A percentile compares a stretch with the other conserved stretches of the same genome.
Evolutionary conservation across 30 jellyfish, hydroid and myxozoan genomes (phyloP).

Genomic region (Catostylus mosaicus): DNA sequence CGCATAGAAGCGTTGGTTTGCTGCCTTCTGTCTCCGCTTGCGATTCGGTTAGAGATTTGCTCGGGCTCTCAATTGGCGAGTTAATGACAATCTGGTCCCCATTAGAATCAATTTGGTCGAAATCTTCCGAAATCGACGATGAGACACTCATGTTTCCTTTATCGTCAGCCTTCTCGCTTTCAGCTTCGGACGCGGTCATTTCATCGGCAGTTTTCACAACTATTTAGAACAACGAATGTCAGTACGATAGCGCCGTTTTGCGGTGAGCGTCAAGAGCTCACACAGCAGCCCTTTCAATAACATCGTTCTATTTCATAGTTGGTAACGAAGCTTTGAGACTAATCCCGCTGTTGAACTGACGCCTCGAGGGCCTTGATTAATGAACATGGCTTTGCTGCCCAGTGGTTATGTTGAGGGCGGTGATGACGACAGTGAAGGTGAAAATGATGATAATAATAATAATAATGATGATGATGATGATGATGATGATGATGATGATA

Average conservation of each 20-base stretch:
- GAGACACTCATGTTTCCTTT: not conserved
- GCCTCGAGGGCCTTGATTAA: conserved; percentile 50
- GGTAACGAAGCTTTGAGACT: conserved; percentile 7
- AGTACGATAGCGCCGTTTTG: conserved; percentile 21
- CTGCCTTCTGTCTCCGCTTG: not conserved
- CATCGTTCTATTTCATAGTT: not conserved
- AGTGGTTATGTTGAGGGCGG: too few relatives aligned
- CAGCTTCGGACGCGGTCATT: too few relatives aligned
- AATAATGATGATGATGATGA: too few relatives aligned
- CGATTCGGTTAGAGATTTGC: not conserved
- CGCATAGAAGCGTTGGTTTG: conserved; percentile 16
- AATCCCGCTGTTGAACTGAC: conserved; percentile 41
- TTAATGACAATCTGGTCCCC: not conserved
- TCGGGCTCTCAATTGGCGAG: not conserved
- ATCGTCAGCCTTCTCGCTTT: too few relatives aligned
- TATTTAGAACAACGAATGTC: not conserved
- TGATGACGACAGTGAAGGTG: conserved; percentile 8
- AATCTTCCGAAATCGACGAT: not conserved
- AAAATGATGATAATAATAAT: too few relatives aligned
- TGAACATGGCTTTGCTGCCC: too few relatives aligned
- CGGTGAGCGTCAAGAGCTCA: conserved; percentile 42
- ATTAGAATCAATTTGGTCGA: conserved; percentile 12
- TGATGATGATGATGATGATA: too few relatives aligned
- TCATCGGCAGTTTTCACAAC: too few relatives aligned
- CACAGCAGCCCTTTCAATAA: conserved; percentile 16